These are phyloP conservation scores for Apoda limacodes DNA, from an alignment of 2,888 invertebrate genomes.

Conservation along the genomic window DNA sequence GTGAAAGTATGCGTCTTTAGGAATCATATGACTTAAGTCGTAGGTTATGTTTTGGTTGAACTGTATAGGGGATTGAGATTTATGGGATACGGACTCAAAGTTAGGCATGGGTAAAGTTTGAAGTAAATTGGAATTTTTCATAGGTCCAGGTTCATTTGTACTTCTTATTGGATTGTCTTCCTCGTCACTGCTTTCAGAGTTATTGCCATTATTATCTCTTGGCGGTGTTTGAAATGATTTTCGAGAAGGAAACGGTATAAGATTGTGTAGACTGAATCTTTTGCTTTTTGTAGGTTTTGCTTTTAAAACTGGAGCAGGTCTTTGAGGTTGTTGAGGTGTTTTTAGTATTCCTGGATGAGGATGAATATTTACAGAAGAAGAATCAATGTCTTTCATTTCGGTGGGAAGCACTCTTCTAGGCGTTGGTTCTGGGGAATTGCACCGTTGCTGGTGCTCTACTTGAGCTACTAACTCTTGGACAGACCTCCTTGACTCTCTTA, in stretches of 20 bases:
- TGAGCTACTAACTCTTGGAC: conserved; percentile 74
- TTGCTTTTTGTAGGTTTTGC: conserved; percentile 61
- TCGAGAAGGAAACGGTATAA: conserved; percentile 63
- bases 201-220: conserved; percentile 59
- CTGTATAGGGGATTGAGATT: conserved; percentile 48
- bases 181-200: conserved; percentile 71
- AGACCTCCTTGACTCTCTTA: conserved; percentile 59
- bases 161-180: conserved; percentile 62
- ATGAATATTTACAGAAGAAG: conserved; percentile 24
- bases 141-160: conserved; percentile 60
- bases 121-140: conserved; percentile 64
- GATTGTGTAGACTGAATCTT: conserved; percentile 61
- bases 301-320: conserved; percentile 57
- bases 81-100: conserved; percentile 66
- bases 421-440: conserved; percentile 48
- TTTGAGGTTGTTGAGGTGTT: conserved; percentile 57
- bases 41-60: conserved; percentile 27
- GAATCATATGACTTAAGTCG: conserved; percentile 51
- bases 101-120: conserved; percentile 67
- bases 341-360: conserved; percentile 41
- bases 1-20: conserved; percentile 73
- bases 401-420: conserved; percentile 42
- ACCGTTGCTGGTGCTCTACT: conserved; percentile 64
- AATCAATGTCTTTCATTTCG: conserved; percentile 31
- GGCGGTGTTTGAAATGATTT: conserved; percentile 58